Base-by-base conservation (phyloP, 1,140 invertebrate genomes). In the Littorina saxatilis region DNA sequence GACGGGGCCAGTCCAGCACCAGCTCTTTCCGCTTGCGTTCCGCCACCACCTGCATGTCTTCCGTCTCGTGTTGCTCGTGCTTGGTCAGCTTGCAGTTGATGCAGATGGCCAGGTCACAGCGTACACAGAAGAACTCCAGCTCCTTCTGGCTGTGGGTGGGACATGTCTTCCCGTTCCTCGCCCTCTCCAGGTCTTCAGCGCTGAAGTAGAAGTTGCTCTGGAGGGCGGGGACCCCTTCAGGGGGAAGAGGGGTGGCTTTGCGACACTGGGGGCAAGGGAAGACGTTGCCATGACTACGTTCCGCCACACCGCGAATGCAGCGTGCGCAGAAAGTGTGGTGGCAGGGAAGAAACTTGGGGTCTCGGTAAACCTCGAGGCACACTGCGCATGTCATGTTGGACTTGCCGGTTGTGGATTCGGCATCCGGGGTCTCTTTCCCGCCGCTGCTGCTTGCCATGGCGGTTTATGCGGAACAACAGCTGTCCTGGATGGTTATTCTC, bases 151-250 rank as follows among this genome's bases (percentile, higher is more conserved):
- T 23, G 32, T 75, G 73, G 43, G 32, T n/a, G 52, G 39, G 27
- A 75, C 73, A 75, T 47, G 13, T 2, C 23, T 35, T 52, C 20
- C 43, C 73, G 5, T 17, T 52, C 5, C 73, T 29, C 11, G 43
- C 47, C 39, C 9, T 29, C 27, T 75, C 40, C 43, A 75, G 32
- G 1, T 15, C 40, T 7, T 75, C 27, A 4, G 27, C n/a, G 15
- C 27, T 50, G 15, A 75, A 13, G 40, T 75, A 75, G 32, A 75
- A 75, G 73, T 75, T 75, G 23, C 1, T 20, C 32, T 75, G 73
- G 3, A 75, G 73, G 17, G 1, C 39, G 0, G 1, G 9, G 20
- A 75, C 73, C 4, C 73, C 73, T 0, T 47, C 73, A 20, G n/a
- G 5, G 11, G 73, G 73, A n/a, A 75, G 40, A 50, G 27, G 20